Evolutionary conservation across 2,113 vertebrate species (phyloP).

Genomic region (Melospiza melodia): DNA sequence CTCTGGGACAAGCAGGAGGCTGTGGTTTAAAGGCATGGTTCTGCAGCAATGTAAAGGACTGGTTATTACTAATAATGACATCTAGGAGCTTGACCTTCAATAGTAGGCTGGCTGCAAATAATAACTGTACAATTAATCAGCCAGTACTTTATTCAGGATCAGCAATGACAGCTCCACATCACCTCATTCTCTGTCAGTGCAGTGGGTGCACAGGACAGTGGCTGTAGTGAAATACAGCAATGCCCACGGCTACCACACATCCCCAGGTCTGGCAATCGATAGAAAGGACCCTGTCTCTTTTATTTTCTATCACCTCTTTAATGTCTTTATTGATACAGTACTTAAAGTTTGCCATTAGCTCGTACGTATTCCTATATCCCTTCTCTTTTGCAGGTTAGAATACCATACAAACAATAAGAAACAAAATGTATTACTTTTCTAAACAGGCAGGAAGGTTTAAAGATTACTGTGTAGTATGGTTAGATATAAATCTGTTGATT

Average conservation of each 20-base stretch:
- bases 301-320: background rate
- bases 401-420: background rate
- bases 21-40: background rate
- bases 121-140: constrained; percentile 54
- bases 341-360: constrained; percentile 12
- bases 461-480: background rate
- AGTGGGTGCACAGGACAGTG: background rate
- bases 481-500: background rate
- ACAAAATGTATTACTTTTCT: background rate
- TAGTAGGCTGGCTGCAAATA: constrained; percentile 9
- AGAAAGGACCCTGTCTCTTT: background rate
- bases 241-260: background rate
- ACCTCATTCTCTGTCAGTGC: background rate
- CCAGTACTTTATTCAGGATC: constrained; percentile 37
- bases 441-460: background rate
- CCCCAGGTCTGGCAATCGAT: background rate
- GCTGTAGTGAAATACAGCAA: background rate
- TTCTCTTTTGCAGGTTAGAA: background rate
- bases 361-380: background rate
- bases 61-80: background rate
- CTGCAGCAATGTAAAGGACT: background rate
- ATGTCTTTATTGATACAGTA: constrained; percentile 1
- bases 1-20: background rate
- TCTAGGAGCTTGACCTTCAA: constrained; percentile 16
- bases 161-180: constrained; percentile 29